A percentile compares a stretch with the other conserved stretches of the same genome.
Conservation (phyloP, 2,113 vertebrate genomes). For the Rana temporaria region DNA sequence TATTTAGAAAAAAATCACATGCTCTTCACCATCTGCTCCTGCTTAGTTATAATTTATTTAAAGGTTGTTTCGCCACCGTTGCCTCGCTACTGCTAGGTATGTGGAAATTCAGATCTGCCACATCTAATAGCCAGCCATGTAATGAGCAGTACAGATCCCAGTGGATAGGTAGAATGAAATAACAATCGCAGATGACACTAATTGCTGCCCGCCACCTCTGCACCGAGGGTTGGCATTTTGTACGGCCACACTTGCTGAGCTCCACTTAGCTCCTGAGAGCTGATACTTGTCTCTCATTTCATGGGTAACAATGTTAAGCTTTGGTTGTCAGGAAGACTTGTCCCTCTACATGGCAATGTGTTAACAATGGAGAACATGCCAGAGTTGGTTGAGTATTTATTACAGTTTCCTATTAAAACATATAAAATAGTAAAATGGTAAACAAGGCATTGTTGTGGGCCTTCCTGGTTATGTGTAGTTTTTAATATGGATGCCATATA, state of each 20-base stretch:
- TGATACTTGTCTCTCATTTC: slow-evolving; percentile 47
- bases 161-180: slow-evolving; percentile 54
- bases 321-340: slow-evolving; percentile 19
- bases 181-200: slow-evolving; percentile 55
- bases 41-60: slow-evolving; percentile 46
- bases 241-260: slow-evolving; percentile 49
- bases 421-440: neutral
- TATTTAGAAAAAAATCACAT: slow-evolving; percentile 27
- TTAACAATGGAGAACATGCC: neutral
- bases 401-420: neutral
- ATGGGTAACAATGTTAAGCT: slow-evolving; percentile 49
- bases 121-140: slow-evolving; percentile 51
- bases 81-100: slow-evolving; percentile 13
- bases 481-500: no score
- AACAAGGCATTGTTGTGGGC: neutral
- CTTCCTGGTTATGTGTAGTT: neutral
- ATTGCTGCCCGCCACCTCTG: slow-evolving; percentile 50
- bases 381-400: slow-evolving; percentile 10
- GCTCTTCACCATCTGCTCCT: neutral
- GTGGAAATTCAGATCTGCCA: slow-evolving; percentile 24
- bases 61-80: slow-evolving; percentile 21
- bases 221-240: slow-evolving; percentile 47
- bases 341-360: slow-evolving; percentile 12
- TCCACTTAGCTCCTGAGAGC: slow-evolving; percentile 53
- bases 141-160: slow-evolving; percentile 49